Base-by-base conservation (phyloP, 2,113 vertebrate species). In the Antigone vipio region DNA sequence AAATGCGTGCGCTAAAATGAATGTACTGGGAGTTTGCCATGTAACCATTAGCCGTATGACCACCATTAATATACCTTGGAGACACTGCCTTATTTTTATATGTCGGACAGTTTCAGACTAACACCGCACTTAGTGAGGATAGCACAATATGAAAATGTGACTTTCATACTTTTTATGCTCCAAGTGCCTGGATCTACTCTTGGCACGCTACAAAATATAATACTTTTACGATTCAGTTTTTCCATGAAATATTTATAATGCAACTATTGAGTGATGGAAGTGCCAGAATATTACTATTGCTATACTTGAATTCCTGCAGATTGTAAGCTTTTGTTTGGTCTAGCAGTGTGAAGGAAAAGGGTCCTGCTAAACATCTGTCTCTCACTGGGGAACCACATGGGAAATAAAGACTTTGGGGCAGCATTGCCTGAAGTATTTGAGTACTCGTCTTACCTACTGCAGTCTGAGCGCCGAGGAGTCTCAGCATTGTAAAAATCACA, bases 201-300 rank as follows among this genome's bases (percentile, higher is more conserved):
- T 97, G 95, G 91, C 95, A 95, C 84, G 35, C 95, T 85, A 83
- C 92, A 95, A 91, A 97, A 97, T 96, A 97, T 95, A 96, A 96
- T 88, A 95, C 77, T 94, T 97, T 92, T 85, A 91, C 89, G 89
- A 96, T 76, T 89, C 81, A 66, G 63, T 92, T 95, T 97, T 97
- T 95, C 96, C 96, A 89, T 94, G 73, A 95, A 96, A 97, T 94
- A 96, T 96, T 95, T 97, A 95, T 94, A 92, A 95, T 89, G 69
- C 79, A 85, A 91, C 91, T 67, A 96, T 32, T 73, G 87, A 94
- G 84, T 76, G 91, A 92, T 89, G 84, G 94, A 97, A 95, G 89
- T 77, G 91, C 96, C 89, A 96, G 91, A 92, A 95, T 93, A 93
- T 95, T 79, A 97, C 80, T 63, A 89, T 85, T 13, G 71, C 92